Conservation (phyloP, 2,888 invertebrate species). For the Adelognathus sp. region DNA sequence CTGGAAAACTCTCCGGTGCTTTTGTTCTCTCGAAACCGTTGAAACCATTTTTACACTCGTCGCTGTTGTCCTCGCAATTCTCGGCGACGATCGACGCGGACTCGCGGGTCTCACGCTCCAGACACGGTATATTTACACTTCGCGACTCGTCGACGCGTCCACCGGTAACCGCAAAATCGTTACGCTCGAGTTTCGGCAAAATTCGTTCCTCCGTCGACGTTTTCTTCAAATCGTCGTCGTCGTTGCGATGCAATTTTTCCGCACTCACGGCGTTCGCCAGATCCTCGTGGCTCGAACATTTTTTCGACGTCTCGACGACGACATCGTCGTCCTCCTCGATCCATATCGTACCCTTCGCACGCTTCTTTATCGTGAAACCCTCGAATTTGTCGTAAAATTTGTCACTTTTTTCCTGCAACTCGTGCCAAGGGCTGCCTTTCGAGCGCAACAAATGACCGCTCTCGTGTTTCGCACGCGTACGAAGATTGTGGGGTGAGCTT, state of each 20-base stretch:
- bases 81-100: background rate
- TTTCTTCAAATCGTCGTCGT: slow-evolving; percentile 43
- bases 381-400: slow-evolving; percentile 77
- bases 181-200: slow-evolving; percentile 52
- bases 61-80: slow-evolving; percentile 8
- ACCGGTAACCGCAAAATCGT: slow-evolving; percentile 32
- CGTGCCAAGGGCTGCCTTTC: slow-evolving; percentile 77
- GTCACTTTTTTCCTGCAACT: slow-evolving; percentile 72
- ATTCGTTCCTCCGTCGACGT: slow-evolving; percentile 31
- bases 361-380: slow-evolving; percentile 78
- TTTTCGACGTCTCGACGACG: slow-evolving; percentile 69
- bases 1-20: slow-evolving; percentile 50
- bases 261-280: slow-evolving; percentile 20
- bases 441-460: slow-evolving; percentile 78
- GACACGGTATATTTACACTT: slow-evolving; percentile 50
- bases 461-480: slow-evolving; percentile 77
- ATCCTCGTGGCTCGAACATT: slow-evolving; percentile 62
- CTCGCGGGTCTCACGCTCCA: slow-evolving; percentile 45
- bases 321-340: slow-evolving; percentile 75
- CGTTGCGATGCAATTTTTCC: slow-evolving; percentile 39
- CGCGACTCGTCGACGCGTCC: slow-evolving; percentile 10
- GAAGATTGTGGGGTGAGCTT: slow-evolving; percentile 77
- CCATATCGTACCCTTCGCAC: slow-evolving; percentile 79
- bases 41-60: slow-evolving; percentile 52
- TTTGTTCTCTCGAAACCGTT: slow-evolving; percentile 50